Conservation (phyloP, 2,113 vertebrate genomes). For the Entelurus aequoreus region DNA sequence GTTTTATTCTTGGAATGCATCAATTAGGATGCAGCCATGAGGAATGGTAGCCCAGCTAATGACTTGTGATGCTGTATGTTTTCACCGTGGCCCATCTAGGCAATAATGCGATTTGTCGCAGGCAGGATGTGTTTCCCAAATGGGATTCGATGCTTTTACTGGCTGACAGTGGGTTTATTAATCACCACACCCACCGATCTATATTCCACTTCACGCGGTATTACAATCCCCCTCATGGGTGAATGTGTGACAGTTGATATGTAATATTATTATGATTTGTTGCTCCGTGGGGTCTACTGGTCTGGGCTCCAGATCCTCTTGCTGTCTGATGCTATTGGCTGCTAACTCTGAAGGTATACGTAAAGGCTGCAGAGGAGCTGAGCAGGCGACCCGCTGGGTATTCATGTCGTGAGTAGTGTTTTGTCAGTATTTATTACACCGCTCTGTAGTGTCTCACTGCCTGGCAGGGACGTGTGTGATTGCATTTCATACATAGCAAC, state of each 20-base stretch:
- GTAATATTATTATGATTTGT: conserved; percentile 11
- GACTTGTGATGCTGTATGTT: not conserved
- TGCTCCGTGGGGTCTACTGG: conserved; percentile 7
- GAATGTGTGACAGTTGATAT: conserved; percentile 7
- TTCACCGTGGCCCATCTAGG: not conserved
- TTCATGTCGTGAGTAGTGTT: conserved; percentile 4
- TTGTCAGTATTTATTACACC: conserved; percentile 8
- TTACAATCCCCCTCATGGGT: conserved; percentile 2
- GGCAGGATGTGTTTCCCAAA: not conserved
- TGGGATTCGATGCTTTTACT: conserved; percentile 3
- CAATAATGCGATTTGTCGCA: conserved; percentile 3
- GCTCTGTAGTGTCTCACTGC: not conserved
- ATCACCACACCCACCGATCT: conserved; percentile 9
- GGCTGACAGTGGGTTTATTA: conserved; percentile 13
- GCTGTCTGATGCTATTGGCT: conserved; percentile 3
- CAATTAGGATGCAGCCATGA: not conserved
- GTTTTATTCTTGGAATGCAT: conserved; percentile 1
- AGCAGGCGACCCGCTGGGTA: not conserved
- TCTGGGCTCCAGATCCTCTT: conserved; percentile 8
- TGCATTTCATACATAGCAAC: not conserved
- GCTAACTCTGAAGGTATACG: not conserved
- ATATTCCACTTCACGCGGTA: conserved; percentile 11
- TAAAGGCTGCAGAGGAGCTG: conserved; percentile 4
- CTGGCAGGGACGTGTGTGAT: not conserved
- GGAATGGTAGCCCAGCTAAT: not conserved